Evolutionary conservation across 2,888 invertebrate species (phyloP), one percentile per base, ranked within the genome.

Genomic region (Stegana nigrithorax): DNA sequence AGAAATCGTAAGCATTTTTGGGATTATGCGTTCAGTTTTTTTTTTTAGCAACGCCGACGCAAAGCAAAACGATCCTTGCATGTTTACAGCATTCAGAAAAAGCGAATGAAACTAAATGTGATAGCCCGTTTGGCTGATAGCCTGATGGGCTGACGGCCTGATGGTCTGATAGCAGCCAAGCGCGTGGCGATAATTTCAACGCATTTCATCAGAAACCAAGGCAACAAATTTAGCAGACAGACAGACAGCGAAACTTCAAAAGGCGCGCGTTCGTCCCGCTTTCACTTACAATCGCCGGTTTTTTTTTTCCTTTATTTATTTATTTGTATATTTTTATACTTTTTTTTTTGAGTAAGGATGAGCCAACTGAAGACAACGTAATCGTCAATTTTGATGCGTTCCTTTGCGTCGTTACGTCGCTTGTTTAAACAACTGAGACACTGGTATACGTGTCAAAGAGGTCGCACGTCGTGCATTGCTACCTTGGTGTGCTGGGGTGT

Each of bases 381-480:
- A 29, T 45, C 59, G n/a, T 58, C 44, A 17, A 7, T 42, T 25
- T 29, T 29, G 29, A 6, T 29, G 29, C 29, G 6, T 29, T 29
- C 10, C 10, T 29, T 29, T 10, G 26, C 2, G 8, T 10, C 25
- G 6, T 29, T n/a, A 7, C 29, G 29, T 29, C 10, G 6, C 29
- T 29, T 29, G 6, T 29, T n/a, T 39, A 39, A 17, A 14, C 39
- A 10, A 39, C n/a, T 14, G 39, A 14, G 19, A 32, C 32, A n/a
- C 12, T 4, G 4, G 17, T 23, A 25, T n/a, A 27, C 53, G 64
- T 70, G 75, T 72, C 72, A 72, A 66, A 68, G 59, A 72, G 73
- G 76, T 71, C 68, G 68, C 68, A 60, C 53, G 58, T 62, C 27
- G 36, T 32, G 6, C 25, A 23, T 45, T 45, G 12, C 12, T 14